Evolutionary conservation across 23 tunicate genomes (phyloP).

Genomic region (Trididemnum nubilum): DNA sequence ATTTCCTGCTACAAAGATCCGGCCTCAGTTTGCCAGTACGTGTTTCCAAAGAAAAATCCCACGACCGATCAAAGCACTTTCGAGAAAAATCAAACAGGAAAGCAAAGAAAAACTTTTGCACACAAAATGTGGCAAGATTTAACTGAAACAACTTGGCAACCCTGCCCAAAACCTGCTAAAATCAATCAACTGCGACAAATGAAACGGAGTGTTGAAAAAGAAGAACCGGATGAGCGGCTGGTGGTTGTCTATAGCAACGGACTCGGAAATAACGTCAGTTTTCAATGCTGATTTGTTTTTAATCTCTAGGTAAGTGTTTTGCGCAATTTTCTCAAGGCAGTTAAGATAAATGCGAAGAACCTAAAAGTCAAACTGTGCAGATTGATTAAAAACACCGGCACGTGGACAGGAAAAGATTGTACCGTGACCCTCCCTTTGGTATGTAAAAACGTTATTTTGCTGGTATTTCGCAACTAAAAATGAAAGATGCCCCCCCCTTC

Average conservation of each 20-base stretch:
- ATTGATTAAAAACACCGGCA: no score
- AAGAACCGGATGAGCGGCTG: neutral
- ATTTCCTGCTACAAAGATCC: slow-evolving; percentile 49
- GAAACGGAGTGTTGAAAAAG: neutral
- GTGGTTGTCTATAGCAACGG: slow-evolving; percentile 44
- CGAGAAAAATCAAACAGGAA: neutral
- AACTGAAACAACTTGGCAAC: neutral
- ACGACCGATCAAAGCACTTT: neutral
- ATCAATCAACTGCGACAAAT: neutral
- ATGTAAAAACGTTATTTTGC: no score
- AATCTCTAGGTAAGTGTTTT: no score
- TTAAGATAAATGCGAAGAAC: no score
- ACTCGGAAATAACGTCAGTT: slow-evolving; percentile 18
- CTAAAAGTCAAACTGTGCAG: no score
- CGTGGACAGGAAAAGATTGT: no score
- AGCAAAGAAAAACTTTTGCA: neutral
- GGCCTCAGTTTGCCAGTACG: neutral
- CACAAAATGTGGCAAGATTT: slow-evolving; percentile 23
- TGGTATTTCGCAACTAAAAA: no score
- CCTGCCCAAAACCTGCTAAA: neutral
- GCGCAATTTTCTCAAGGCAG: no score
- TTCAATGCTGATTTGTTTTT: slow-evolving; percentile 40
- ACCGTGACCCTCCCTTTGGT: no score
- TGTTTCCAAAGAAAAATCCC: neutral
- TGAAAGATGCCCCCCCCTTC: no score